Evolutionary conservation across 2,888 invertebrate species (phyloP).

Genomic region (Eristalis pertinax): DNA sequence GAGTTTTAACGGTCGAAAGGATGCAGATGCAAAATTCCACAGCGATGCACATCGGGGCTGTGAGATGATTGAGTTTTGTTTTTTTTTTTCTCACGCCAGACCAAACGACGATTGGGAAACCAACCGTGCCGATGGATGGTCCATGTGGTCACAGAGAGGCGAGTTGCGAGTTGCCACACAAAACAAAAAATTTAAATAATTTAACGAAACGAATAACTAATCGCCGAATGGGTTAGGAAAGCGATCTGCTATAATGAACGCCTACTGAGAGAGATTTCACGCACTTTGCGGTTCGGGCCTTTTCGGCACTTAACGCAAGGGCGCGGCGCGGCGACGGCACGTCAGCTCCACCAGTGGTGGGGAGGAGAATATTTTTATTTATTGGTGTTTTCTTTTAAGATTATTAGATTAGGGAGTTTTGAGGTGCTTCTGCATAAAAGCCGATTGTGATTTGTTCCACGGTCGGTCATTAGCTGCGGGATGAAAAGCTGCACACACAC

Average conservation of each 20-base stretch:
- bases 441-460: conserved; percentile 1
- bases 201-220: conserved; percentile 31
- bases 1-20: conserved; percentile 64
- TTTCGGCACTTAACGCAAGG: conserved; percentile 17
- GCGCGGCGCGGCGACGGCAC: not conserved
- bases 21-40: conserved; percentile 67
- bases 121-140: not conserved
- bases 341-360: not conserved
- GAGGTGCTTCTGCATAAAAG: conserved; percentile 47
- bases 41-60: conserved; percentile 48
- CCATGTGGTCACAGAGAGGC: conserved; percentile 18
- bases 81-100: conserved; percentile 64
- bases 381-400: conserved; percentile 41
- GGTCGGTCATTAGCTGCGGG: not conserved
- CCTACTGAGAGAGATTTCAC: conserved; percentile 56
- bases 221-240: conserved; percentile 28
- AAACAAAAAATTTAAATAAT: conserved; percentile 48
- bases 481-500: not conserved
- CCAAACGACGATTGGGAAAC: conserved; percentile 54
- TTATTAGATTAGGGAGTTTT: conserved; percentile 43
- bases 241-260: conserved; percentile 25
- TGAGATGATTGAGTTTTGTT: conserved; percentile 11
- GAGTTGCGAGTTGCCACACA: conserved; percentile 36
- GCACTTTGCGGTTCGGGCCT: conserved; percentile 39
- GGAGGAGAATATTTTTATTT: conserved; percentile 2